Evolutionary conservation across 2,797 vertebrate genomes (phyloP), one percentile per base, ranked within the genome.

Genomic region (Distichodus sexfasciatus): DNA sequence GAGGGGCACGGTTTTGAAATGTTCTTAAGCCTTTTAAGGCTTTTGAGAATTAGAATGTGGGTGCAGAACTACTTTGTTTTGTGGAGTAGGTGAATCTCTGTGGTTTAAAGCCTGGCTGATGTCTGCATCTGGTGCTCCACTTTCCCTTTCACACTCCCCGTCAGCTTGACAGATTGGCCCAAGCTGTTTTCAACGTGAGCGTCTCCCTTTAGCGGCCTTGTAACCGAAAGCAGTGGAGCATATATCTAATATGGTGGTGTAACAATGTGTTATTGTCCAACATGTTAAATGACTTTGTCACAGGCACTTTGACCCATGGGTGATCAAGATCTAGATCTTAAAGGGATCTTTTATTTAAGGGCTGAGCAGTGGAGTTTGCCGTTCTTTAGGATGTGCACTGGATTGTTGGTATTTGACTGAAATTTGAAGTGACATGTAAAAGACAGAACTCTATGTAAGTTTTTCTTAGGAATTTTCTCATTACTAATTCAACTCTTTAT

Each of bases 21-120:
- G 71, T 76, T 63, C 79, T 17, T 59, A 15, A 68, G 38, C 69
- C 64, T 70, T 63, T 75, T 67, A 79, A 73, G 76, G 74, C 79
- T 71, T 62, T 35, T 24, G 14, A n/a, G 23, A 23, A n/a, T 23
- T 17, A n/a, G 4, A 33, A 54, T 54, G 15, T 33, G 26, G 24
- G 12, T n/a, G n/a, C n/a, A 10, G 1, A 51, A 9, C 19, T 2
- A 61, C 48, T 31, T 23, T 0, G 6, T 46, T 44, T 29, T 6
- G 50, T 12, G 6, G n/a, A 10, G 17, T 23, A 14, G 2, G 41
- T 41, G 0, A 6, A 12, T 3, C 21, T 19, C 15, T 46, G 5
- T 35, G 31, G 2, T 9, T 47, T 29, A 36, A 10, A 23, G 15
- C 57, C 2, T 4, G 15, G 41, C 12, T 21, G 2, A 17, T 4